Evolutionary conservation across 2,888 invertebrate genomes (phyloP).

Genomic region (Scrobipalpa atriplicella): DNA sequence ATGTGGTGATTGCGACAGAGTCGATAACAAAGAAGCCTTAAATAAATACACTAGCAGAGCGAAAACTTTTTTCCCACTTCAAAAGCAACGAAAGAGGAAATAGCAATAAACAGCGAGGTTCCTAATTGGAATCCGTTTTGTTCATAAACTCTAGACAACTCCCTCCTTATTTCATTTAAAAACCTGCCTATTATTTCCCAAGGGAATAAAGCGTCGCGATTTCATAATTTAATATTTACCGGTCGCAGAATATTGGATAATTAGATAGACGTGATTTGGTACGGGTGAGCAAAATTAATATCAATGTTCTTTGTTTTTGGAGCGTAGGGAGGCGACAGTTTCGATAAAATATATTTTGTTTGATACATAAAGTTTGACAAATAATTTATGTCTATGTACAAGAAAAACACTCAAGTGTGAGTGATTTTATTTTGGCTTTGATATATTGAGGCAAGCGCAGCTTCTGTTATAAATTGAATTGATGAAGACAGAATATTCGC

Average conservation of each 20-base stretch:
- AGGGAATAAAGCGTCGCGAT: conserved; percentile 68
- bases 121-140: conserved; percentile 44
- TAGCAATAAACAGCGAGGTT: neutral
- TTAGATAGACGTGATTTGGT: conserved; percentile 81
- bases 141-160: conserved; percentile 34
- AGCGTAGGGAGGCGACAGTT: conserved; percentile 47
- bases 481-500: too few relatives aligned
- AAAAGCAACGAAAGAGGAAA: neutral
- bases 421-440: too few relatives aligned
- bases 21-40: too few relatives aligned
- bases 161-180: conserved; percentile 73
- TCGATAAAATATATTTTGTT: conserved; percentile 37
- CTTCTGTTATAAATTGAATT: too few relatives aligned
- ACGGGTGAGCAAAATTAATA: conserved; percentile 78
- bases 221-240: conserved; percentile 79
- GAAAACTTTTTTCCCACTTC: too few relatives aligned
- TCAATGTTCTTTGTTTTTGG: conserved; percentile 76
- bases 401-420: too few relatives aligned
- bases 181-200: conserved; percentile 76
- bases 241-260: conserved; percentile 75
- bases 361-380: too few relatives aligned
- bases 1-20: too few relatives aligned
- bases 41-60: too few relatives aligned
- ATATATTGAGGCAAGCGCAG: too few relatives aligned
- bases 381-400: too few relatives aligned